Conservation (phyloP, 2,113 vertebrate genomes). For the Menura novaehollandiae region DNA sequence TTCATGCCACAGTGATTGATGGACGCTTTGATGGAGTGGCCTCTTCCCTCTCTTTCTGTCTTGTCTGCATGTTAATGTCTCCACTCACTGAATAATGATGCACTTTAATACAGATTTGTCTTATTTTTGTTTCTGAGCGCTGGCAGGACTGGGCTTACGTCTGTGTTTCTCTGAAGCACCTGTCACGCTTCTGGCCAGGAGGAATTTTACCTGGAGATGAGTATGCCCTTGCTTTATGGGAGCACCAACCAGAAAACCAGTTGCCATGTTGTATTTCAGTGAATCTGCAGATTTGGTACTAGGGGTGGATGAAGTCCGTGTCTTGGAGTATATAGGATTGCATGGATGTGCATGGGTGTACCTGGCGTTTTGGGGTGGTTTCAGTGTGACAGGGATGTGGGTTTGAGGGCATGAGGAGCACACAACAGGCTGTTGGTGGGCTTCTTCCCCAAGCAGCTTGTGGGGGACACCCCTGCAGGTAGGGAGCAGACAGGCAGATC, state of each 20-base stretch:
- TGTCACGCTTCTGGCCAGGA: background rate
- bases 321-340: background rate
- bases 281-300: background rate
- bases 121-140: background rate
- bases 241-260: background rate
- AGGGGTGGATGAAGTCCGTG: background rate
- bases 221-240: background rate
- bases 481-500: background rate
- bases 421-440: rapidly evolving
- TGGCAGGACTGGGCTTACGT: background rate
- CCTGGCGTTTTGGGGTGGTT: background rate
- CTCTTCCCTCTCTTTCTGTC: background rate
- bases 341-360: background rate
- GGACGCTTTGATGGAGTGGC: background rate
- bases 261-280: background rate
- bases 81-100: background rate
- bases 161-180: background rate
- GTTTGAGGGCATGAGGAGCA: background rate
- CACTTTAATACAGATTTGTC: background rate
- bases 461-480: rapidly evolving
- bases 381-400: background rate
- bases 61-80: constrained; percentile 18
- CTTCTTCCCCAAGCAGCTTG: background rate
- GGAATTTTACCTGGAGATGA: background rate
- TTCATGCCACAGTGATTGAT: background rate